Percentiles rank a stretch among this genome's conserved stretches.
Evolutionary conservation across 1,140 invertebrate genomes (phyloP).

Genomic region (Rhopalosiphum padi): DNA sequence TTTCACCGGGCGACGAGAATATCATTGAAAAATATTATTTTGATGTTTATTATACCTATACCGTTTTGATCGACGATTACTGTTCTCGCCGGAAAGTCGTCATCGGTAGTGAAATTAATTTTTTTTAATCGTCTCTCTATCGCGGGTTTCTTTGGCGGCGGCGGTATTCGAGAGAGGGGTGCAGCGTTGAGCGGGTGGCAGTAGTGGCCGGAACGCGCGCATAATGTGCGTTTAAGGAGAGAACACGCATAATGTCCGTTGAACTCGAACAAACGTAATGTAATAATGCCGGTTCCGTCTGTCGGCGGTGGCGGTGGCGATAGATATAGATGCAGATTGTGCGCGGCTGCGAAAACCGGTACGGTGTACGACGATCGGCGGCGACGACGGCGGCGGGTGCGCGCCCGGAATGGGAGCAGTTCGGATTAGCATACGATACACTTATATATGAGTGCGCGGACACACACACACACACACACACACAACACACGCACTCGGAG

Average conservation of each 20-base stretch:
- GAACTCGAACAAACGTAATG: slow-evolving; percentile 41
- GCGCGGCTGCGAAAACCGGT: slow-evolving; percentile 46
- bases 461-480: neutral
- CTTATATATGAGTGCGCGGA: neutral
- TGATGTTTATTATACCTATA: no score
- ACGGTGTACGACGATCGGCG: slow-evolving; percentile 10
- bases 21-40: no score
- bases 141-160: neutral
- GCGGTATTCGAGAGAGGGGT: neutral
- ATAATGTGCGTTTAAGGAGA: neutral
- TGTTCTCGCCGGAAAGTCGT: neutral
- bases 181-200: neutral
- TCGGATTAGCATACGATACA: slow-evolving; percentile 56
- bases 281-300: neutral
- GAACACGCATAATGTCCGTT: slow-evolving; percentile 17
- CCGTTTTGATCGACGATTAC: neutral
- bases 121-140: neutral
- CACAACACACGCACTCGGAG: neutral
- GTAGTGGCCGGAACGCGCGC: neutral
- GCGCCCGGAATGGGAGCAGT: slow-evolving; percentile 50
- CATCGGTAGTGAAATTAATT: neutral
- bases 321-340: slow-evolving; percentile 42
- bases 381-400: neutral
- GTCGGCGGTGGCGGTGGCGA: slow-evolving; percentile 26
- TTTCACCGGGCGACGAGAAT: no score